phyloP scores from a whole-genome alignment of 2,113 vertebrate species.

The Hiodon tergisus region DNA sequence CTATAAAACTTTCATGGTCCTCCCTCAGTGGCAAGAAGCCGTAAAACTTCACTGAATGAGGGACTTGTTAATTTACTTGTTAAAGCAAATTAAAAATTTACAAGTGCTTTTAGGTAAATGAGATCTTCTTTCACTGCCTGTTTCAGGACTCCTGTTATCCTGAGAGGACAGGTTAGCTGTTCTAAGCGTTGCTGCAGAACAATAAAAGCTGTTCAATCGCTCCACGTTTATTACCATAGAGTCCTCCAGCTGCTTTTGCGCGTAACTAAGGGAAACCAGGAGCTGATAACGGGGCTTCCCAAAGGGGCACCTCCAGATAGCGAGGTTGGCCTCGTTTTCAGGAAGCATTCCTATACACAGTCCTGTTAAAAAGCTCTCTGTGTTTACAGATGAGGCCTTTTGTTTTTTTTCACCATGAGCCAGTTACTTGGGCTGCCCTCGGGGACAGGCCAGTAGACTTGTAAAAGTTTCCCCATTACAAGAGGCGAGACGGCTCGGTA shows the following conservation, averaged over 20 bases:
- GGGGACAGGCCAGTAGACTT: constrained; percentile 56
- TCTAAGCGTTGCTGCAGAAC: constrained; percentile 85
- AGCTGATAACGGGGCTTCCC: constrained; percentile 68
- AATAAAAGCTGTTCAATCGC: constrained; percentile 97
- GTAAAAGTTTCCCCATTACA: constrained; percentile 50
- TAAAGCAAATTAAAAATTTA: constrained; percentile 99
- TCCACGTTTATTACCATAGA: constrained; percentile 82
- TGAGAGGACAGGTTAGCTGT: constrained; percentile 83
- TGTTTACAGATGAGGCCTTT: constrained; percentile 49
- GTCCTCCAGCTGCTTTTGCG: constrained; percentile 83
- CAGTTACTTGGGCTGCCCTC: constrained; percentile 49
- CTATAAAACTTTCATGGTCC: constrained; percentile 97
- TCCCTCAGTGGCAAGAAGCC: constrained; percentile 91
- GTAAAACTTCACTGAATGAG: constrained; percentile 99
- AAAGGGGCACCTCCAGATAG: constrained; percentile 48
- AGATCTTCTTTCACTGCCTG: constrained; percentile 96
- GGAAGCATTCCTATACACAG: constrained; percentile 30
- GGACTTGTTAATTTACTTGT: constrained; percentile 99
- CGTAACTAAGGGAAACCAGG: constrained; percentile 77
- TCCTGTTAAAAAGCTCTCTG: constrained; percentile 54
- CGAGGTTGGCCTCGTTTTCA: constrained; percentile 4
- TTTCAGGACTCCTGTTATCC: constrained; percentile 78
- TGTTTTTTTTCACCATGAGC: constrained; percentile 56
- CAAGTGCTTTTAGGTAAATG: constrained; percentile 99
- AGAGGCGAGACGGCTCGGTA: constrained; percentile 48